Conservation (phyloP, 2,797 vertebrate genomes). For the Darevskia nairensis region DNA sequence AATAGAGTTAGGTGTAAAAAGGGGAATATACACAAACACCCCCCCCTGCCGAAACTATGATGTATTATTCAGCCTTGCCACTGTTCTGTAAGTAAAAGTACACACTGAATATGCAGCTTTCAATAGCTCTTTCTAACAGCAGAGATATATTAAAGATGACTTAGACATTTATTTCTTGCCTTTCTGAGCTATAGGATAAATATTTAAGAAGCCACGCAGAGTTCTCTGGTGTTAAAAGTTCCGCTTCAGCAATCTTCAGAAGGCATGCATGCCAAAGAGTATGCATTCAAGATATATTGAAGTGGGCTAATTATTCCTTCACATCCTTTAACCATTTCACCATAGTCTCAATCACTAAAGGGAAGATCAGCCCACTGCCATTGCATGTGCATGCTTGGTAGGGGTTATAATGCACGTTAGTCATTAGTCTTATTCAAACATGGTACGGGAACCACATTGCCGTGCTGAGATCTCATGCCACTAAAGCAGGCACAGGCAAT, state of each 20-base stretch:
- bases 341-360: background rate
- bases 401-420: background rate
- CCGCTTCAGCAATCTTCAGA: background rate
- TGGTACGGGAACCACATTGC: background rate
- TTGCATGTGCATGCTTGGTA: background rate
- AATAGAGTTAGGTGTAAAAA: background rate
- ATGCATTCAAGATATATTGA: background rate
- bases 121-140: background rate
- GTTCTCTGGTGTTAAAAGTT: background rate
- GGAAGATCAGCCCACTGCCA: too few species aligned
- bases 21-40: background rate
- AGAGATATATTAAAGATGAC: background rate
- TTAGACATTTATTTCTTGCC: slow-evolving; percentile 6
- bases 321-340: background rate
- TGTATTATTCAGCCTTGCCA: background rate
- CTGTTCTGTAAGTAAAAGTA: background rate
- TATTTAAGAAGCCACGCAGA: background rate
- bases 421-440: background rate
- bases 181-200: slow-evolving; percentile 20
- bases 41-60: background rate
- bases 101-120: background rate
- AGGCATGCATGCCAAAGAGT: background rate
- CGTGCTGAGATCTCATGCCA: too few species aligned
- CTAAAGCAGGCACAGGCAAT: too few species aligned
- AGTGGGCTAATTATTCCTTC: background rate